Conservation (phyloP, 2,113 vertebrate genomes). For the Forbesichthys agassizii region DNA sequence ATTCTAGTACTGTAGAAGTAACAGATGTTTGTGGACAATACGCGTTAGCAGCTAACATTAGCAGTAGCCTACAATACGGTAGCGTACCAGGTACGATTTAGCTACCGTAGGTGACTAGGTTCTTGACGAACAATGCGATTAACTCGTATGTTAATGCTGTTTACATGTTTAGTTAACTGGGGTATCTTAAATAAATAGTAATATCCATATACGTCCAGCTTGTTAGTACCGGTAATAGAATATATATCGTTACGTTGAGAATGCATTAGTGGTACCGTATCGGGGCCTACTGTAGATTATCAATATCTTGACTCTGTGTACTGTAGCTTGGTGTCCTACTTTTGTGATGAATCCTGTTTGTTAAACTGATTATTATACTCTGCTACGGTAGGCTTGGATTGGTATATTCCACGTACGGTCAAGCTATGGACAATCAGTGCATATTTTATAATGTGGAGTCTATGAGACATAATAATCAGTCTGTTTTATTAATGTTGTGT, state of each 20-base stretch:
- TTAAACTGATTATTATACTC: background rate
- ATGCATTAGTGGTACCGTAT: too few relatives aligned
- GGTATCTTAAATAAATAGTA: too few relatives aligned
- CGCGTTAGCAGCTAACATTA: background rate
- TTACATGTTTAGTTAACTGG: too few relatives aligned
- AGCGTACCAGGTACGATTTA: background rate
- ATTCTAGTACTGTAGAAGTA: background rate
- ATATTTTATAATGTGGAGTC: background rate
- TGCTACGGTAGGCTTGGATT: background rate
- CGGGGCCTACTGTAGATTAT: background rate
- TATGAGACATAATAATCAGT: background rate
- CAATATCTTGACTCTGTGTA: constrained; percentile 14
- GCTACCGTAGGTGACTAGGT: too few relatives aligned
- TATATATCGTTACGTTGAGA: too few relatives aligned
- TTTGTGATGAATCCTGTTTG: constrained; percentile 31
- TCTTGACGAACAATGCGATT: too few relatives aligned
- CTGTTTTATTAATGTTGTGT: background rate
- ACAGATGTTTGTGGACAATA: background rate
- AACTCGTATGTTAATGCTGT: too few relatives aligned
- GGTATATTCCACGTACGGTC: background rate
- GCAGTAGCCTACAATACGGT: background rate
- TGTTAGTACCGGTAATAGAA: too few relatives aligned
- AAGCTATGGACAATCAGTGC: background rate
- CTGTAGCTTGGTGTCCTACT: constrained; percentile 25
- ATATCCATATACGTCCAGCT: too few relatives aligned